Conservation (phyloP, 2,113 vertebrate genomes). For the Arenaria interpres region DNA sequence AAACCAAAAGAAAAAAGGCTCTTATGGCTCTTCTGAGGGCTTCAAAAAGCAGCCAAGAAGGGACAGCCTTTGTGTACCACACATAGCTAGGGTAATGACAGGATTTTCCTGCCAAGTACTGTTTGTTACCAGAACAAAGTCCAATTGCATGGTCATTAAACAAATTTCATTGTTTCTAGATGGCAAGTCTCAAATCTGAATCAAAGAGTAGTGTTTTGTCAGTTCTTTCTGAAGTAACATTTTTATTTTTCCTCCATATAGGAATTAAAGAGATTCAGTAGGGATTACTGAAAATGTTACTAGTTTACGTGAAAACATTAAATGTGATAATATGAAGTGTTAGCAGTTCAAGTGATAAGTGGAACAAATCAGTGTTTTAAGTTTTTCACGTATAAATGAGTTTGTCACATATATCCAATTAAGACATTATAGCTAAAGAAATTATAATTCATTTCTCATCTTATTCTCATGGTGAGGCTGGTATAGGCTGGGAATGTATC, state of each 20-base stretch:
- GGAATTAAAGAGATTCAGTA: background rate
- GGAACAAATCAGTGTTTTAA: background rate
- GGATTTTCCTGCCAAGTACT: background rate
- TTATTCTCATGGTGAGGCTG: background rate
- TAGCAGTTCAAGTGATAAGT: background rate
- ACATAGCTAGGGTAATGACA: background rate
- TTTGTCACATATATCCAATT: background rate
- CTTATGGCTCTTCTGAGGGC: background rate
- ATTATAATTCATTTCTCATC: background rate
- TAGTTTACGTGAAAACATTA: background rate
- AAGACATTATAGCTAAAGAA: background rate
- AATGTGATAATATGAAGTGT: background rate
- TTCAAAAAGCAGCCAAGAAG: background rate
- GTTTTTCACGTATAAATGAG: background rate
- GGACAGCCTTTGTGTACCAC: background rate
- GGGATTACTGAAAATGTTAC: background rate
- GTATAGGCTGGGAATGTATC: background rate
- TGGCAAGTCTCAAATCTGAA: background rate
- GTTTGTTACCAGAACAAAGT: background rate
- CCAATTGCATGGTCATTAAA: background rate
- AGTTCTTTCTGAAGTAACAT: background rate
- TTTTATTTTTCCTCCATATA: background rate
- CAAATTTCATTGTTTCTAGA: background rate
- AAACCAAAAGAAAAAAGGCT: background rate
- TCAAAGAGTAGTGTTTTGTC: fast-evolving